Evolutionary conservation across 2,797 vertebrate genomes (phyloP), one percentile per base, ranked within the genome.

Genomic region (Coranthus polyacanthus): DNA sequence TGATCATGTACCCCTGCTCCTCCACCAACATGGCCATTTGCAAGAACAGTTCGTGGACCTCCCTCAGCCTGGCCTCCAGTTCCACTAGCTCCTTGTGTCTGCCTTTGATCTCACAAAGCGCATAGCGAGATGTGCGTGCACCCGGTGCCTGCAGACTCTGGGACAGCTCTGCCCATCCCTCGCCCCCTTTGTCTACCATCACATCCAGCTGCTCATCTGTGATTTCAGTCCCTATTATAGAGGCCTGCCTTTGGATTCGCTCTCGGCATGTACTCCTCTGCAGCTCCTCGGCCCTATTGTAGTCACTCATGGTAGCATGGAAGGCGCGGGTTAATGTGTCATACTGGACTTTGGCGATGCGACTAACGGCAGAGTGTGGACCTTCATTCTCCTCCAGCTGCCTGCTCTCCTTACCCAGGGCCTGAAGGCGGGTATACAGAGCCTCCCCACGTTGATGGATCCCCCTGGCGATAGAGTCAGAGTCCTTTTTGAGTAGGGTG

Each of bases 201-300:
- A 80, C 89, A 50, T 98, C 95, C 17, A 98, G 93, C 89, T 97
- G 92, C 12, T 94, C 84, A 5, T 94, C 84, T 0, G 89, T 94
- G 54, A 98, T 90, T 2, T 95, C 88, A 26, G 91, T 92, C 50
- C 97, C 96, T 90, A 97, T 85, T 67, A 98, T 96, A 75, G 96
- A 95, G 12, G 96, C 92, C 81, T 98, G 96, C 17, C 96, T 92
- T 86, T 95, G 94, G 79, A 98, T 95, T 59, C 96, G 94, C 17
- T 81, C 77, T 80, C 96, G 94, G 88, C 96, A 97, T 54, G 92
- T 91, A 6, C 78, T 90, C 42, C 94, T 90, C 71, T 97, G 96
- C 46, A 88, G 91, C 91, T 95, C 93, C 87, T 98, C 97, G 0
- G 95, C 88, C 42, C 77, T 83, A 2, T 94, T 94, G 89, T 98